Base-by-base conservation (phyloP, 1,140 invertebrate genomes). In the Heliconius himera region DNA sequence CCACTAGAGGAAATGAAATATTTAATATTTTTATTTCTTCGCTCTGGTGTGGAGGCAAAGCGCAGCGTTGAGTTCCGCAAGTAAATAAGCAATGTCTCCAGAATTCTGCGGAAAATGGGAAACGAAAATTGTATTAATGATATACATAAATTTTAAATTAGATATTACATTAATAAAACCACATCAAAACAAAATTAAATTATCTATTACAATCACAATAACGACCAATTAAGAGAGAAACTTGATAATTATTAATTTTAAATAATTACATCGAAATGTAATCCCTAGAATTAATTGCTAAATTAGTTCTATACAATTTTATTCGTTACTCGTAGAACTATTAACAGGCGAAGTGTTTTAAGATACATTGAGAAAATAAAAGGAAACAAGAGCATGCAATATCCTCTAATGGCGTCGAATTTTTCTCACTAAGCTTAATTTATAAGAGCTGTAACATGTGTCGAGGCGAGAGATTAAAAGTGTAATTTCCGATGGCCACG, bases 401-500 rank as follows among this genome's bases (percentile, higher is more conserved):
- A 78, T 73, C 70, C 49, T 78, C 56, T 78, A 74, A 78, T 78
- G 56, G 77, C 72, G 41, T 51, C 54, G 77, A 78, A 78, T 78
- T 78, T 78, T 78, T 74, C 77, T 74, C 77, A 73, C 72, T 70
- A 72, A 80, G 78, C 70, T 75, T 80, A 80, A 76, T 80, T 76
- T 80, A 75, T 77, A 81, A 77, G 79, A 81, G 76, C 75, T 81
- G 75, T 81, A 81, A 81, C 79, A 77, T 77, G 79, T 77, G 79
- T 81, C 79, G 75, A 71, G 75, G 49, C 49, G 66, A 72, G 75
- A 79, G 83, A 87, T 87, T 87, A 87, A 87, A 87, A 87, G 85
- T 79, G 86, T 87, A 87, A 87, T 87, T 87, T 87, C 86, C 86
- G 86, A 84, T 85, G 86, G 80, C 85, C 74, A 71, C 74, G 81